These are phyloP conservation scores for Gonatopus flavifemur DNA, from an alignment of 1,140 invertebrate genomes.

Conservation along the genomic window DNA sequence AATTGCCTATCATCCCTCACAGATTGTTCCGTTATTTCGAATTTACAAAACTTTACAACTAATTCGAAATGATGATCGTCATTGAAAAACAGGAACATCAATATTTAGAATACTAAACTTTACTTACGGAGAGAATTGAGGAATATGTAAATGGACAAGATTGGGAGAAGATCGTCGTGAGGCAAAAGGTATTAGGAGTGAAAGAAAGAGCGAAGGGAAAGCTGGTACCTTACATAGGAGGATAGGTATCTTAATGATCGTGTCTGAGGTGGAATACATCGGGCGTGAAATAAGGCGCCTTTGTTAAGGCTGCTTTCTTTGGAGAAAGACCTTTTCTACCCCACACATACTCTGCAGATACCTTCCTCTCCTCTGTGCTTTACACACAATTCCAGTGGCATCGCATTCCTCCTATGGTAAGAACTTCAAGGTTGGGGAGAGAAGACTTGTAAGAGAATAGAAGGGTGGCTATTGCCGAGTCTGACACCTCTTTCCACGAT, in stretches of 20 bases:
- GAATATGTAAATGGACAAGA: constrained; percentile 2
- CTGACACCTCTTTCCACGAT: constrained; percentile 8
- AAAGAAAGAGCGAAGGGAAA: constrained; percentile 8
- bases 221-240: constrained; percentile 29
- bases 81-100: too few relatives aligned
- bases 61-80: too few relatives aligned
- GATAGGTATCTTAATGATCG: constrained; percentile 50
- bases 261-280: constrained; percentile 46
- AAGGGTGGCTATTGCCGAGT: constrained; percentile 13
- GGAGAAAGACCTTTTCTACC: constrained; percentile 9
- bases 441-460: too few relatives aligned
- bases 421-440: constrained; percentile 4
- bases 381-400: not conserved
- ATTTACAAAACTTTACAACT: too few relatives aligned
- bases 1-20: too few relatives aligned
- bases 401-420: constrained; percentile 21
- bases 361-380: not conserved
- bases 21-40: too few relatives aligned
- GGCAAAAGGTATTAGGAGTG: not conserved
- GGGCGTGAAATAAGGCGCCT: constrained; percentile 46
- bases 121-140: constrained; percentile 13
- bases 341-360: not conserved
- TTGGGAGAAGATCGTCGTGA: not conserved
- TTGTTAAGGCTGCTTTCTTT: constrained; percentile 38
- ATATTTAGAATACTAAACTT: too few relatives aligned